Percentiles rank a stretch among this genome's conserved stretches.
phyloP scores from a whole-genome alignment of 2,888 invertebrate species.

The Selenia dentaria region DNA sequence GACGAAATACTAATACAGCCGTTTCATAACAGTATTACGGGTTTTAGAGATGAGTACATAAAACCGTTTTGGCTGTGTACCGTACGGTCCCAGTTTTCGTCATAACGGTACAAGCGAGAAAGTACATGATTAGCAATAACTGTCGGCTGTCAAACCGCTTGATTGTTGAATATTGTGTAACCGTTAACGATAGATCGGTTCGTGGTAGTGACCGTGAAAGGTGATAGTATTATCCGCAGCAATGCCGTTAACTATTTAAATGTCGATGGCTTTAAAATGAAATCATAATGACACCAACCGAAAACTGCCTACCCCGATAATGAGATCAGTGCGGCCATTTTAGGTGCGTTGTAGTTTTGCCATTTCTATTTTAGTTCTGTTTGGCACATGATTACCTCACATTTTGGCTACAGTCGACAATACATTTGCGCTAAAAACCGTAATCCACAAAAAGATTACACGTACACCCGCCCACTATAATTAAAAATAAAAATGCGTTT shows the following conservation, averaged over 20 bases:
- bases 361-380: conserved; percentile 16
- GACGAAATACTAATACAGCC: conserved; percentile 67
- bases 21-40: conserved; percentile 80
- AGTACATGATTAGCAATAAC: conserved; percentile 79
- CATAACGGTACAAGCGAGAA: conserved; percentile 69
- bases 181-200: conserved; percentile 46
- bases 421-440: conserved; percentile 19
- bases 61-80: conserved; percentile 69
- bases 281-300: too few species aligned
- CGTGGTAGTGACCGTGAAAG: conserved; percentile 41
- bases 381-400: conserved; percentile 17
- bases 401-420: conserved; percentile 19
- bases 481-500: conserved; percentile 14
- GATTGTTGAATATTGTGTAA: conserved; percentile 49
- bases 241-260: conserved; percentile 12
- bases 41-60: conserved; percentile 71
- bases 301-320: not conserved
- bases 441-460: conserved; percentile 18
- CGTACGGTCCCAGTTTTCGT: conserved; percentile 79
- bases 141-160: conserved; percentile 63
- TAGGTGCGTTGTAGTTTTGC: conserved; percentile 8
- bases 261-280: conserved; percentile 1
- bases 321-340: conserved; percentile 10
- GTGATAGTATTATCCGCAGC: conserved; percentile 15
- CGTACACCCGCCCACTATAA: conserved; percentile 11